Percentiles rank a stretch among this genome's conserved stretches.
These are phyloP conservation scores for Taeniopygia guttata DNA, from an alignment of 2,797 vertebrate genomes.

Conservation along the genomic window DNA sequence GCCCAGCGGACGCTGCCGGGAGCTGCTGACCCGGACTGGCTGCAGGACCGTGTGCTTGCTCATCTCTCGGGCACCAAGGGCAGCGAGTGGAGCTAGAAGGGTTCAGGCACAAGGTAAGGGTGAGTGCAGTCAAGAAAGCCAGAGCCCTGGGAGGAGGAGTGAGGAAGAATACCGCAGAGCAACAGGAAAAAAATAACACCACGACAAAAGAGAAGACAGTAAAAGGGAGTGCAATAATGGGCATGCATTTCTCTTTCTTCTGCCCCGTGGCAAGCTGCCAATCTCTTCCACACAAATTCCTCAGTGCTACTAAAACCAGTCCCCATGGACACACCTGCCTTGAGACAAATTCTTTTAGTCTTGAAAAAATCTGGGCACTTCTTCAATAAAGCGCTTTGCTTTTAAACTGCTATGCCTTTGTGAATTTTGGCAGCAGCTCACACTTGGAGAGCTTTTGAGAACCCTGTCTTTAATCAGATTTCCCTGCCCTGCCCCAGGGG, in stretches of 20 bases:
- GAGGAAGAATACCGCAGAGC: background rate
- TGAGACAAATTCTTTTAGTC: constrained; percentile 61
- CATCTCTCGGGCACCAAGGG: background rate
- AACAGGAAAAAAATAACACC: background rate
- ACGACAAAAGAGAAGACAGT: constrained; percentile 25
- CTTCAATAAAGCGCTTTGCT: constrained; percentile 43
- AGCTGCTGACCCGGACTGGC: background rate
- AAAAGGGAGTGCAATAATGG: constrained; percentile 9
- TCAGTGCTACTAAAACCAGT: constrained; percentile 11
- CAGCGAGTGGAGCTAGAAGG: background rate
- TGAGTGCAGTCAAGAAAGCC: background rate
- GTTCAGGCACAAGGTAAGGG: background rate
- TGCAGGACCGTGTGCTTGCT: background rate
- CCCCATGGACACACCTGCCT: constrained; percentile 64
- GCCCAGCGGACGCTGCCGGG: background rate
- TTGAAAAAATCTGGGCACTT: constrained; percentile 51
- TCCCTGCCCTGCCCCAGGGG: background rate
- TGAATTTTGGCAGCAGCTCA: constrained; percentile 60
- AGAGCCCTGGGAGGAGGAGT: background rate
- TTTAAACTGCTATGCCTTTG: constrained; percentile 53
- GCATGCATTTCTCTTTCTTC: constrained; percentile 53
- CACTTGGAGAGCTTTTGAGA: constrained; percentile 51
- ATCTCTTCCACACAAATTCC: constrained; percentile 33
- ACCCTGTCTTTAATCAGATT: constrained; percentile 13
- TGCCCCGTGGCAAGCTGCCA: constrained; percentile 41